phyloP scores from a whole-genome alignment of 1,140 invertebrate species.

The Pygmarrhopalites habei region DNA sequence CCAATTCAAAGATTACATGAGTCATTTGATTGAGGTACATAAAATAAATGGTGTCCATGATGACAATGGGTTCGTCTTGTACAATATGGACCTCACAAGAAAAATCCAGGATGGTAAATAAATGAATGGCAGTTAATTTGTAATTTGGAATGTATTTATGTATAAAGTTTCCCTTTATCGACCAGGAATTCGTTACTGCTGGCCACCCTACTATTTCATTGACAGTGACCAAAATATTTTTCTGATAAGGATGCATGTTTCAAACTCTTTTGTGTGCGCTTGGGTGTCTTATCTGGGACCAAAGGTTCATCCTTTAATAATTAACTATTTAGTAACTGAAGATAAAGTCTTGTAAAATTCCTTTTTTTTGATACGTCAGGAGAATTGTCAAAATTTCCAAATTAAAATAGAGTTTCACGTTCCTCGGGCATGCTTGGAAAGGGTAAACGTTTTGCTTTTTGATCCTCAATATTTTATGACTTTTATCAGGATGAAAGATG shows the following conservation, averaged over 20 bases:
- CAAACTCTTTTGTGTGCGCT: constrained; percentile 10
- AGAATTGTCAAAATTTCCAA: constrained; percentile 22
- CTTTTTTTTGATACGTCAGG: no score
- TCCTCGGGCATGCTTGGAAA: neutral
- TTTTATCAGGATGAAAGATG: neutral
- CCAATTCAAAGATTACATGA: constrained; percentile 15
- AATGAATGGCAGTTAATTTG: neutral
- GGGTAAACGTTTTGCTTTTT: neutral
- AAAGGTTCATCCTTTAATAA: no score
- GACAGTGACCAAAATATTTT: constrained; percentile 15
- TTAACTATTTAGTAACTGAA: no score
- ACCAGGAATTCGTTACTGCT: constrained; percentile 18
- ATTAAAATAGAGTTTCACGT: constrained; percentile 16
- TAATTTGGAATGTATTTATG: neutral
- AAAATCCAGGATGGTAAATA: neutral
- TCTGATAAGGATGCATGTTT: constrained; percentile 18
- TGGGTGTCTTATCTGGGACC: constrained; percentile 25
- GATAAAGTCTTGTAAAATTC: no score
- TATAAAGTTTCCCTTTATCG: neutral
- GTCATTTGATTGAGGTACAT: constrained; percentile 18
- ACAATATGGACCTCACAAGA: constrained; percentile 20
- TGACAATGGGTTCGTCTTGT: constrained; percentile 17
- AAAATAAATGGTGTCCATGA: constrained; percentile 19
- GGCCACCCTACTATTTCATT: constrained; percentile 31
- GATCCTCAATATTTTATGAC: neutral